A percentile compares a stretch with the other conserved stretches of the same genome.
phyloP scores from a whole-genome alignment of 2,888 invertebrate species.

The Caenorhabditis doughertyi region DNA sequence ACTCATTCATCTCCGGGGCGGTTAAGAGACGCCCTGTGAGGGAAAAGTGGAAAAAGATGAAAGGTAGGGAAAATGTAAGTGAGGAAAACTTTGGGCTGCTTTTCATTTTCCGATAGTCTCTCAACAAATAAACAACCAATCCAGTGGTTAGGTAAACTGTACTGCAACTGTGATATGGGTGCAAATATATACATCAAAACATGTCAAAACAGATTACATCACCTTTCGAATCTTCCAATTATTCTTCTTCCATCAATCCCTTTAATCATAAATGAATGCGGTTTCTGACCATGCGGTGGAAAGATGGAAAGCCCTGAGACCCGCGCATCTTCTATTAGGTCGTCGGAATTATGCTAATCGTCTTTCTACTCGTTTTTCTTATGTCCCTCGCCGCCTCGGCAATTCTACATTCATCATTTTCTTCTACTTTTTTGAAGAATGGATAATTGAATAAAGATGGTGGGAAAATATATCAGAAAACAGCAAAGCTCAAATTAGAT shows the following conservation, averaged over 20 bases:
- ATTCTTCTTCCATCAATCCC: conserved; percentile 32
- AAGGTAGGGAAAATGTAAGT: conserved; percentile 22
- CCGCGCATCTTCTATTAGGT: conserved; percentile 1
- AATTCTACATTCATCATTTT: conserved; percentile 24
- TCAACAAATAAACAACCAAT: conserved; percentile 26
- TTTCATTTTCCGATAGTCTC: conserved; percentile 2
- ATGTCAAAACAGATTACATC: conserved; percentile 38
- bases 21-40: not conserved
- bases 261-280: conserved; percentile 36
- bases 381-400: conserved; percentile 17
- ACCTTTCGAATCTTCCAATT: not conserved
- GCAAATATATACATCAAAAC: not conserved
- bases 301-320: conserved; percentile 10
- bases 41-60: conserved; percentile 2
- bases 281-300: not conserved
- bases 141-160: not conserved
- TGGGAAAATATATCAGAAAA: conserved; percentile 4
- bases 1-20: not conserved
- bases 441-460: conserved; percentile 46
- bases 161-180: conserved; percentile 1
- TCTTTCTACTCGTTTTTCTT: conserved; percentile 30
- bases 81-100: conserved; percentile 16
- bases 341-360: conserved; percentile 56
- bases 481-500: conserved; percentile 36
- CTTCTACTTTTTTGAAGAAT: conserved; percentile 25